A percentile compares a stretch with the other conserved stretches of the same genome.
phyloP scores from a whole-genome alignment of 37 sponge, comb jelly and placozoan species.

The Spongilla lacustris region DNA sequence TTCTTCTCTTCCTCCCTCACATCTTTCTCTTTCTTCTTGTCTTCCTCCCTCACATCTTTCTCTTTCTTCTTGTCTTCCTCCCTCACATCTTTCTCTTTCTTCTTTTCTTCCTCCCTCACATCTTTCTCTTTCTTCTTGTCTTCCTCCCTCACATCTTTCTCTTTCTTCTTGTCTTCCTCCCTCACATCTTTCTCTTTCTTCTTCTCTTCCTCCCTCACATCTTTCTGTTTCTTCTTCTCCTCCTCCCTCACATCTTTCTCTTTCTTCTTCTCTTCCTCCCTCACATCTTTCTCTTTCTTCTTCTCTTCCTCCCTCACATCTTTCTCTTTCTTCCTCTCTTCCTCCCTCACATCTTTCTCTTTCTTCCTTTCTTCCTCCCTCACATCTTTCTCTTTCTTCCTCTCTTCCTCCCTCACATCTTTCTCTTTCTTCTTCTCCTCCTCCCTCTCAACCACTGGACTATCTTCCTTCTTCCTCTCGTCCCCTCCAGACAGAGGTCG shows the following conservation, averaged over 20 bases:
- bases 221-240: not conserved
- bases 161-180: not conserved
- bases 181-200: not conserved
- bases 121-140: not conserved
- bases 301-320: not conserved
- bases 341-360: not conserved
- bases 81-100: not conserved
- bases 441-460: not conserved
- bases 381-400: not conserved
- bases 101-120: not conserved
- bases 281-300: not conserved
- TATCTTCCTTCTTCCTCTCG: not conserved
- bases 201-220: not conserved
- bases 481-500: not conserved
- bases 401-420: not conserved
- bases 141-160: not conserved
- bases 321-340: not conserved
- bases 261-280: not conserved
- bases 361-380: not conserved
- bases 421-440: not conserved
- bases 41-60: too few relatives aligned
- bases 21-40: too few relatives aligned
- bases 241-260: not conserved
- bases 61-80: too few relatives aligned
- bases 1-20: too few relatives aligned